Conservation (phyloP, 2,888 invertebrate genomes). For the Aproaerema taeniolella region DNA sequence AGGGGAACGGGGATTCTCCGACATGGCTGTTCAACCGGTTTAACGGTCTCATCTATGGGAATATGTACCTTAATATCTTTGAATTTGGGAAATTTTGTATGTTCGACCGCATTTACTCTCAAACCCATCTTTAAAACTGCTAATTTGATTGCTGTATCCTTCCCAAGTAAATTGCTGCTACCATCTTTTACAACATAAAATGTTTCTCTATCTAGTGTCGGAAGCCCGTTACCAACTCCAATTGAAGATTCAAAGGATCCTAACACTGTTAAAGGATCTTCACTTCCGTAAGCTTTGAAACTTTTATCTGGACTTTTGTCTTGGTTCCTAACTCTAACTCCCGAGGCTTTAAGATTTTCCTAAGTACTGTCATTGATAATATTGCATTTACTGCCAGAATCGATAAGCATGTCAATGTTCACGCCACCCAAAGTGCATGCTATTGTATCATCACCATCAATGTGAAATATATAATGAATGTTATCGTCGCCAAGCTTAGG, state of each 20-base stretch:
- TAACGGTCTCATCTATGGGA: neutral
- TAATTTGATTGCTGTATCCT: constrained; percentile 19
- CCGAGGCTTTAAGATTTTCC: constrained; percentile 14
- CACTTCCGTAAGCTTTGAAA: constrained; percentile 21
- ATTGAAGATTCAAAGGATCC: constrained; percentile 23
- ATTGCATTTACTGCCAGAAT: constrained; percentile 23
- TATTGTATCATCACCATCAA: neutral
- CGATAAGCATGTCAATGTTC: constrained; percentile 19
- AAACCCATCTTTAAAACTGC: constrained; percentile 20
- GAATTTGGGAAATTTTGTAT: constrained; percentile 15
- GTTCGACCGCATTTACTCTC: constrained; percentile 13
- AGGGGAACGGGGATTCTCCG: constrained; percentile 8
- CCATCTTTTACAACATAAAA: constrained; percentile 22
- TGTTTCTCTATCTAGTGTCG: too few relatives aligned
- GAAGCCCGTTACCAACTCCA: neutral
- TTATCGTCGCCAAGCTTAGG: neutral
- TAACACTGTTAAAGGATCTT: constrained; percentile 17
- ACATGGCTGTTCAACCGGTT: constrained; percentile 1
- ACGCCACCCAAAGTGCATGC: neutral
- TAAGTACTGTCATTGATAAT: constrained; percentile 20
- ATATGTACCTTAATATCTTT: constrained; percentile 10
- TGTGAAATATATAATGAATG: neutral
- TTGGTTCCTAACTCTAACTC: constrained; percentile 14
- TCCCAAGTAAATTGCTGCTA: constrained; percentile 20
- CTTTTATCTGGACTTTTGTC: constrained; percentile 13